Evolutionary conservation across 2,113 vertebrate species (phyloP).

Genomic region (Malurus alboscapulatus): DNA sequence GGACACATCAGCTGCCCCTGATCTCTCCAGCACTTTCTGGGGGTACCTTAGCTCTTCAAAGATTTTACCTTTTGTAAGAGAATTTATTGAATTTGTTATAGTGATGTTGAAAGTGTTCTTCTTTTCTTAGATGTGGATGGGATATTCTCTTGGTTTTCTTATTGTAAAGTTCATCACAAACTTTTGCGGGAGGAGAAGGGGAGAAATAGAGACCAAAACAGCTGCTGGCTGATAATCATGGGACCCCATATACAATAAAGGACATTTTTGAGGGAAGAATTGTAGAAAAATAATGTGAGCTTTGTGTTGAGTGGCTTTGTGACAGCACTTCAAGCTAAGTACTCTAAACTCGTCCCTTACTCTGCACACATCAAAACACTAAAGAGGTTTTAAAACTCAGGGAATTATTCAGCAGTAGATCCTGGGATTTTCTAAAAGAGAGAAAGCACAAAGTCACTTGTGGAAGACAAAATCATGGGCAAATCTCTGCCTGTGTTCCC

Average conservation of each 20-base stretch:
- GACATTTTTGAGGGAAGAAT: background rate
- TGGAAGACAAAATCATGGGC: background rate
- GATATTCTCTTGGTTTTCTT: background rate
- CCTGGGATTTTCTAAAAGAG: background rate
- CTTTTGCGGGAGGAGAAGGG: background rate
- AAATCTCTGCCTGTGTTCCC: background rate
- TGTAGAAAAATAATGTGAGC: background rate
- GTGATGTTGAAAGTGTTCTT: background rate
- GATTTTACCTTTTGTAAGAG: background rate
- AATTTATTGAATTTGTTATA: background rate
- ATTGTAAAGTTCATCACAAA: background rate
- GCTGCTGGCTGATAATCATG: background rate
- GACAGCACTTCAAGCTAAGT: background rate
- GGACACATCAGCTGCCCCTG: background rate
- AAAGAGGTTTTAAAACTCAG: background rate
- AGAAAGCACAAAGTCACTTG: background rate
- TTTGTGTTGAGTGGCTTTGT: background rate
- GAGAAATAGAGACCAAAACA: background rate
- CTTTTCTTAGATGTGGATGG: background rate
- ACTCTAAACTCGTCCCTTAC: background rate
- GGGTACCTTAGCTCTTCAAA: background rate
- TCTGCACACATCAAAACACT: background rate
- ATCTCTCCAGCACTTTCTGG: background rate
- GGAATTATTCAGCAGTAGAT: background rate
- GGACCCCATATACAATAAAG: background rate